These are phyloP conservation scores for Chaetoderma sp. DNA, from an alignment of 2,888 invertebrate genomes.

Conservation along the genomic window DNA sequence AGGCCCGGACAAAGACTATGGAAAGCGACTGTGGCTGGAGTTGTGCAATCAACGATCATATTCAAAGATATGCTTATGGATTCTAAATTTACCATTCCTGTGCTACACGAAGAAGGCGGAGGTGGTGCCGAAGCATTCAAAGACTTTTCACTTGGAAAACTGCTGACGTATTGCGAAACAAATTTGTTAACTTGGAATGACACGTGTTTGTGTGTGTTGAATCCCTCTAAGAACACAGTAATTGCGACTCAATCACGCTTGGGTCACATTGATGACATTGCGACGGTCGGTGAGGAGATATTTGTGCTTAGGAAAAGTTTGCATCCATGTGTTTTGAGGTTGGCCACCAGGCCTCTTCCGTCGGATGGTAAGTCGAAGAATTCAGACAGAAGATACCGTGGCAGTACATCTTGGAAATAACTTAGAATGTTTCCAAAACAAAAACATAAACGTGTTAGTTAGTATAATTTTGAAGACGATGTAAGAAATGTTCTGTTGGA, in stretches of 20 bases:
- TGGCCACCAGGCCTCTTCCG: no score
- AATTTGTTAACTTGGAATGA: constrained; percentile 82
- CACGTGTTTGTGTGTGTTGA: constrained; percentile 80
- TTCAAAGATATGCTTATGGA: constrained; percentile 76
- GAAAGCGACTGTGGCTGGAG: constrained; percentile 81
- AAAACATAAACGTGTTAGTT: no score
- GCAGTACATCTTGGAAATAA: no score
- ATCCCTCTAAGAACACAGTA: constrained; percentile 78
- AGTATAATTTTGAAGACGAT: no score
- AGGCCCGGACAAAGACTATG: constrained; percentile 87
- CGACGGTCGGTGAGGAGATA: constrained; percentile 72
- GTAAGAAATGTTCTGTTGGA: no score
- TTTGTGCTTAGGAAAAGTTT: constrained; percentile 75
- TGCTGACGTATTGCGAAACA: constrained; percentile 79
- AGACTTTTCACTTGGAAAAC: constrained; percentile 75
- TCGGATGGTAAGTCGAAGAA: no score
- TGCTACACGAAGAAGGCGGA: constrained; percentile 48
- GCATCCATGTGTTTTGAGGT: not conserved
- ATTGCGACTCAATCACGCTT: constrained; percentile 77
- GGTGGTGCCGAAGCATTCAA: constrained; percentile 20
- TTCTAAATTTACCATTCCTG: constrained; percentile 40
- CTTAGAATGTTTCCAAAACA: no score
- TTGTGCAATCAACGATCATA: constrained; percentile 85
- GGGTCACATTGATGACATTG: constrained; percentile 65
- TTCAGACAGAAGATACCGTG: no score